Percentiles rank a stretch among this genome's conserved stretches.
Evolutionary conservation across 1,140 invertebrate genomes (phyloP).

Genomic region (Calephelis nemesis): DNA sequence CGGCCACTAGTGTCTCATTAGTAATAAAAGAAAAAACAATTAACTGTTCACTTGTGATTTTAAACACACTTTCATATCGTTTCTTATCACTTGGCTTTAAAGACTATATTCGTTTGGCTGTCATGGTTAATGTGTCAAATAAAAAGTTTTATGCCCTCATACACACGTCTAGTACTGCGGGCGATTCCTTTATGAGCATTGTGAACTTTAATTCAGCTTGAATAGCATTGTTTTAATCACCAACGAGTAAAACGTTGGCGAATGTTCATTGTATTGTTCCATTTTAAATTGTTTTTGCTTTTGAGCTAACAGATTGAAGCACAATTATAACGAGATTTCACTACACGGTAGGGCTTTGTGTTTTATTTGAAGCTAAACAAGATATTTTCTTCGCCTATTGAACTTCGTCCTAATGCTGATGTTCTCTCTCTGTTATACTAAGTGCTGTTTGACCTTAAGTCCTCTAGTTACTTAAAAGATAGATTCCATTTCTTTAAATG

Average conservation of each 20-base stretch:
- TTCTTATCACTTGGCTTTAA: constrained; percentile 36
- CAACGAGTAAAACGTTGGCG: constrained; percentile 41
- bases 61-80: constrained; percentile 16
- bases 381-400: too few relatives aligned
- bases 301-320: constrained; percentile 6
- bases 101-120: constrained; percentile 30
- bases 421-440: too few relatives aligned
- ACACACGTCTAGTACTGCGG: constrained; percentile 53
- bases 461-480: too few relatives aligned
- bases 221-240: constrained; percentile 61
- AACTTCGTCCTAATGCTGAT: too few relatives aligned
- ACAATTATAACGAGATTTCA: not conserved
- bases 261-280: constrained; percentile 26
- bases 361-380: not conserved
- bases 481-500: too few relatives aligned
- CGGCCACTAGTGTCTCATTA: constrained; percentile 70
- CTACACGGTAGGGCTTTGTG: not conserved
- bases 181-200: constrained; percentile 69
- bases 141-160: constrained; percentile 33
- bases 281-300: constrained; percentile 30
- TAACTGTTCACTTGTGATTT: constrained; percentile 40
- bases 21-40: constrained; percentile 71
- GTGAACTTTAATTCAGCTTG: constrained; percentile 59
- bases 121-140: constrained; percentile 21
- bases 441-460: too few relatives aligned